Conservation (phyloP, 1,140 invertebrate species). For the Drosophila insularis region DNA sequence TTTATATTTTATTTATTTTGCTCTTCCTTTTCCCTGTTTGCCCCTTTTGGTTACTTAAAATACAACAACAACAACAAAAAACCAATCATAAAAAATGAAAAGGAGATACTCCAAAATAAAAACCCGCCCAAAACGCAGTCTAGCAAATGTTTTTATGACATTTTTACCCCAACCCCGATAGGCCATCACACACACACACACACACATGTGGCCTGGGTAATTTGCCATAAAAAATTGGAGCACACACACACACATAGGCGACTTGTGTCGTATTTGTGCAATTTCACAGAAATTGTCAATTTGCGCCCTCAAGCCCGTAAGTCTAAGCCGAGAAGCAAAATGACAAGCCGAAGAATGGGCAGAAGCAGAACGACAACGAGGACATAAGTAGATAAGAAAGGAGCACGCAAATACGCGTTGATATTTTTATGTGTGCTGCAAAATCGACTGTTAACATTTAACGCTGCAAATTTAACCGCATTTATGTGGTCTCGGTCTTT, state of each 20-base stretch:
- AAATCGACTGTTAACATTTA: slow-evolving; percentile 79
- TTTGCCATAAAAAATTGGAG: slow-evolving; percentile 79
- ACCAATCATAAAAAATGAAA: slow-evolving; percentile 64
- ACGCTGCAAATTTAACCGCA: slow-evolving; percentile 72
- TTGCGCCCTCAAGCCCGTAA: slow-evolving; percentile 69
- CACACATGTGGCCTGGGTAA: slow-evolving; percentile 65
- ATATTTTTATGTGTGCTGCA: slow-evolving; percentile 71
- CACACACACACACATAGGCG: slow-evolving; percentile 28
- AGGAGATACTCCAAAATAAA: slow-evolving; percentile 33
- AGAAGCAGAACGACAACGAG: background rate
- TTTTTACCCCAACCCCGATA: slow-evolving; percentile 25
- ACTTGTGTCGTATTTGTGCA: slow-evolving; percentile 70
- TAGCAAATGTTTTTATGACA: slow-evolving; percentile 74
- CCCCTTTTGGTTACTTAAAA: slow-evolving; percentile 30
- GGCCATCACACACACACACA: slow-evolving; percentile 15
- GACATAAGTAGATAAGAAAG: slow-evolving; percentile 27
- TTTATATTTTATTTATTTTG: slow-evolving; percentile 80
- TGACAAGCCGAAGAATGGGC: slow-evolving; percentile 17
- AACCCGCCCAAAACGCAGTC: slow-evolving; percentile 50
- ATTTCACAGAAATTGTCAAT: slow-evolving; percentile 80
- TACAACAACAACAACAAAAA: slow-evolving; percentile 30
- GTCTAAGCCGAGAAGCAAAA: slow-evolving; percentile 60
- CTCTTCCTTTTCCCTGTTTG: slow-evolving; percentile 35
- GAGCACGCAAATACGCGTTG: slow-evolving; percentile 70
- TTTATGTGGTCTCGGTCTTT: slow-evolving; percentile 56